Base-by-base conservation (phyloP, 2,113 vertebrate genomes). In the Cryptomyrus ogoouensis region DNA sequence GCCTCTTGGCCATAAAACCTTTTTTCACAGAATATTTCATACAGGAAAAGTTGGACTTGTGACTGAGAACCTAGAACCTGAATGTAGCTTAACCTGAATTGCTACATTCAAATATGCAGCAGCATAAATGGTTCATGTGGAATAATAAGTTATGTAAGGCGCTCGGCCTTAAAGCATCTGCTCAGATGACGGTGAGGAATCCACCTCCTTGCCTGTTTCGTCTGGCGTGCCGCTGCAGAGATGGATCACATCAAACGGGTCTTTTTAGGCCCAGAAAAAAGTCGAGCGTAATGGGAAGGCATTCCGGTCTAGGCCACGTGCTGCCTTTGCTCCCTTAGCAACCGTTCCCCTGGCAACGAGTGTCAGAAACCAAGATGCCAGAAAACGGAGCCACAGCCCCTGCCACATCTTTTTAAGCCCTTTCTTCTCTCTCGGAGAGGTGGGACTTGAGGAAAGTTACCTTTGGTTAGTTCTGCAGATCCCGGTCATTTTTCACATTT, bases 331-430 rank as follows among this genome's bases (percentile, higher is more conserved):
- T 94, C 90, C 92, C 92, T 90, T 94, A 95, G 94, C 93, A 94
- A 94, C 93, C n/a, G 95, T 96, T 95, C 94, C 94, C 94, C 66
- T 88, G 93, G 95, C 92, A 95, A 95, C 94, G 86, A 92, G 92
- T 94, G 94, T 93, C 93, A 94, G 89, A 92, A 92, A 91, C 90
- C 31, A 70, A 92, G 94, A 95, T 88, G 90, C 92, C 92, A 92
- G 93, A 90, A 91, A 91, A 93, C 94, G 62, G 74, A 92, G 89
- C 77, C 88, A 91, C 92, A 88, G 88, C 90, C 93, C 92, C 47
- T 93, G 93, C 92, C 90, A 89, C 91, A 91, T 93, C 90, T 93
- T 31, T 70, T 91, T 83, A 92, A 93, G 93, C 70, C 85, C 86
- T 90, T 89, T 89, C 90, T 91, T 90, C 56, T 88, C 90, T 89